phyloP scores from a whole-genome alignment of 1,140 invertebrate genomes.

The Lordiphosa collinella region DNA sequence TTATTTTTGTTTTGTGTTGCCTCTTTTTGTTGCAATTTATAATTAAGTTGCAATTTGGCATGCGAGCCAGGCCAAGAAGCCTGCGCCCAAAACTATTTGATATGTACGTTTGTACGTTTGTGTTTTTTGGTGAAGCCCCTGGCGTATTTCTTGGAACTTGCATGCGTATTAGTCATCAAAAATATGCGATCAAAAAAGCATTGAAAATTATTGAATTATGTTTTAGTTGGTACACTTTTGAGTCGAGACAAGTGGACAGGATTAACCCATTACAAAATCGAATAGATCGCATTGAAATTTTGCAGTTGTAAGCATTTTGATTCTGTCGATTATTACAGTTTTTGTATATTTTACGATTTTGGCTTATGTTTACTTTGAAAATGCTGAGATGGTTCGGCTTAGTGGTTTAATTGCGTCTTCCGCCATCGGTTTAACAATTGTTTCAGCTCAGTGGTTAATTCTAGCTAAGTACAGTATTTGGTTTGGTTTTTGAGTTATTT shows the following conservation, averaged over 20 bases:
- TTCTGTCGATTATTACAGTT: no score
- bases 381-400: no score
- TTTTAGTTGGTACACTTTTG: not conserved
- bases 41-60: slow-evolving; percentile 76
- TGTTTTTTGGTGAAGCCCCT: slow-evolving; percentile 8
- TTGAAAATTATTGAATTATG: slow-evolving; percentile 26
- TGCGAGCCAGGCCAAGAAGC: slow-evolving; percentile 50
- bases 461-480: no score
- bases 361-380: no score
- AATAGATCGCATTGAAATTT: no score
- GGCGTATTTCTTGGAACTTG: slow-evolving; percentile 66
- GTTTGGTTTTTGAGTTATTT: no score
- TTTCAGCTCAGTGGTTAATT: no score
- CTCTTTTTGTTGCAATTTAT: slow-evolving; percentile 62
- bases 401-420: no score
- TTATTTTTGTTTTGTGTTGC: slow-evolving; percentile 21
- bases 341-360: no score
- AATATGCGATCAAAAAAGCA: slow-evolving; percentile 30
- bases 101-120: slow-evolving; percentile 55
- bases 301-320: no score
- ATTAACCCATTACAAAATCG: not conserved
- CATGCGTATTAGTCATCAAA: slow-evolving; percentile 71
- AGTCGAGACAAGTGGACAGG: no score
- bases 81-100: slow-evolving; percentile 24
- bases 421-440: no score